Base-by-base conservation (phyloP, 2,888 invertebrate genomes). In the Craniophora ligustri region DNA sequence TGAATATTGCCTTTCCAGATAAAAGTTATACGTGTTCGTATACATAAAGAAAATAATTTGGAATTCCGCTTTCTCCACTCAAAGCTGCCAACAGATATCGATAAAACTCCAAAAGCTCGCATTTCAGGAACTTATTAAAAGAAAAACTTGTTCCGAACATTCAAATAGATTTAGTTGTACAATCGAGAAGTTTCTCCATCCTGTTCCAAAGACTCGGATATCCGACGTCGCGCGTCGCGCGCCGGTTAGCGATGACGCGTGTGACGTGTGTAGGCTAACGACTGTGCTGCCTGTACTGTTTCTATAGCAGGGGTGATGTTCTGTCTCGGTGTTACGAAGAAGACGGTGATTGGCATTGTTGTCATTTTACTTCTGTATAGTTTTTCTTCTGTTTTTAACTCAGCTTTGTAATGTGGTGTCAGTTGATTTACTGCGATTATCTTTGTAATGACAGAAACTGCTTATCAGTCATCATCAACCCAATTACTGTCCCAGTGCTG, bases 141-240 rank as follows among this genome's bases (percentile, higher is more conserved):
- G 19, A 32, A n/a, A 58, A 57, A 21, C 35, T 40, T 40, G 28
- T 36, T 32, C 28, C 11, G 2, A 63, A 62, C 44, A 35, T 13
- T 49, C 49, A 44, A 61, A 58, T 42, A 62, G 51, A 58, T 62
- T 58, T 46, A 45, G 51, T 62, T 40, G 2, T 8, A 39, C 39
- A 26, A 39, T 16, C 26, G 49, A 32, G 23, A 58, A 62, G 18
- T 32, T 62, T 62, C 11, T 21, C 16, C 16, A 30, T 49, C 21
- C 7, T 13, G 26, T 26, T 14, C 14, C 34, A 26, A 56, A 34
- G 63, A 47, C 48, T 16, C 38, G 36, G 15, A 56, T 40, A 64
- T 36, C 13, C 41, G 23, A 42, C 23, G 16, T 32, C 13, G 16
- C 5, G 11, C 5, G 7, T 5, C 7, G 31, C 13, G 7, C 7